Evolutionary conservation across 92 coral and sea anemone species (phyloP), one percentile per base, ranked within the genome.

Genomic region (Diadumene lineata): DNA sequence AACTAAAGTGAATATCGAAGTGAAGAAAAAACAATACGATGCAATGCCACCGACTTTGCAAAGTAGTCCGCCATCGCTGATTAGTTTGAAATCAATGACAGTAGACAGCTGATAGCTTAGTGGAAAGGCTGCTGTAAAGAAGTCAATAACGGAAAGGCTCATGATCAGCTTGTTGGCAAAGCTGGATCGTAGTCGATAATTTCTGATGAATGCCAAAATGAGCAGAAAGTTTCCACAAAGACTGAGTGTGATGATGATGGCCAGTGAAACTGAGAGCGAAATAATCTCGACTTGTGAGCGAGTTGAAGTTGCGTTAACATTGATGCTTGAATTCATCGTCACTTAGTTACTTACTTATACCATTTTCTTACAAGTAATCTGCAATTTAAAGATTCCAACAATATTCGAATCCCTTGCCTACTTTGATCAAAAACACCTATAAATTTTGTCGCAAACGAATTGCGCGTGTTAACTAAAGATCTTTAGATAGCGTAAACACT

Each of bases 21-120:
- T 80, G 21, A 86, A 66, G 27, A 75, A 86, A 70, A 81, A 81
- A 21, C 86, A 79, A 70, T 86, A 86, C 57, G 83, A 69, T 7
- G 82, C 50, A 0, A 85, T 56, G 24, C 90, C 90, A 1, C 72
- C 82, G 17, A 76, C 10, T 1, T 43, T 22, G 31, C 90, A 86
- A 48, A 68, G 33, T 16, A 51, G 19, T 7, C 90, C 90, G 18
- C 79, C 79, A 34, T 76, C 24, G 60, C 69, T 64, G 25, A 81
- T 73, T 7, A 81, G 29, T 27, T 18, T 46, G 15, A 71, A 56
- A n/a, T 85, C 34, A 6, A 76, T 31, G 48, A 70, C 22, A 1
- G 74, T 75, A 4, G 78, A 72, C 16, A 85, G 69, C 44, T 85
- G 90, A 23, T 67, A 70, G 0, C 79, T 84, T 64, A 80, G 51